Evolutionary conservation across 1,140 invertebrate genomes (phyloP).

Genomic region (Cotesia chilonis): DNA sequence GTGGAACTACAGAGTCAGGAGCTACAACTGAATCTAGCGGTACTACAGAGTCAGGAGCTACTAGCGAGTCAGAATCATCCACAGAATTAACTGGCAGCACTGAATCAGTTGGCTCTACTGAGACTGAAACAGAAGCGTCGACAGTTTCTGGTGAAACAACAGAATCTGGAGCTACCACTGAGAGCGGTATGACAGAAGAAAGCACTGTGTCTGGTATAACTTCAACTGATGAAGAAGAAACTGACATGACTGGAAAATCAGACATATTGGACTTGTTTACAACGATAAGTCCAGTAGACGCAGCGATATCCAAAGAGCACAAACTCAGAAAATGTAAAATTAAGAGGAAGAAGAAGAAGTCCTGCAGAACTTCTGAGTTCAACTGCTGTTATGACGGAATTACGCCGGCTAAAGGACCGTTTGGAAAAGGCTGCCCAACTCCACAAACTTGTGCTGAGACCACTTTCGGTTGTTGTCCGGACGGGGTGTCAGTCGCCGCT

Average conservation of each 20-base stretch:
- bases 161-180: constrained; percentile 38
- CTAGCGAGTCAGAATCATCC: constrained; percentile 28
- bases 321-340: constrained; percentile 71
- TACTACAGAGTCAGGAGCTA: constrained; percentile 22
- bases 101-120: constrained; percentile 32
- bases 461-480: constrained; percentile 87
- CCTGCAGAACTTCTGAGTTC: constrained; percentile 77
- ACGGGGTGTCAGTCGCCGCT: constrained; percentile 83
- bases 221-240: constrained; percentile 38
- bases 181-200: constrained; percentile 40
- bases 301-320: constrained; percentile 62
- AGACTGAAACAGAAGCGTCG: constrained; percentile 38
- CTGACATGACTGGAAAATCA: constrained; percentile 50
- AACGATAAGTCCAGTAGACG: constrained; percentile 58
- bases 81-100: constrained; percentile 31
- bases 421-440: constrained; percentile 80
- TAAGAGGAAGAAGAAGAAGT: constrained; percentile 66
- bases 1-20: constrained; percentile 24
- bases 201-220: constrained; percentile 33
- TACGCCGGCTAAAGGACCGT: constrained; percentile 84
- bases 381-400: constrained; percentile 91
- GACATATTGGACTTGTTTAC: constrained; percentile 54
- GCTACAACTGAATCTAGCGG: constrained; percentile 38
- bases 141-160: constrained; percentile 41
- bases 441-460: constrained; percentile 82